A percentile compares a stretch with the other conserved stretches of the same genome.
Evolutionary conservation across 2,888 invertebrate genomes (phyloP).

Genomic region (Melanophora roralis): DNA sequence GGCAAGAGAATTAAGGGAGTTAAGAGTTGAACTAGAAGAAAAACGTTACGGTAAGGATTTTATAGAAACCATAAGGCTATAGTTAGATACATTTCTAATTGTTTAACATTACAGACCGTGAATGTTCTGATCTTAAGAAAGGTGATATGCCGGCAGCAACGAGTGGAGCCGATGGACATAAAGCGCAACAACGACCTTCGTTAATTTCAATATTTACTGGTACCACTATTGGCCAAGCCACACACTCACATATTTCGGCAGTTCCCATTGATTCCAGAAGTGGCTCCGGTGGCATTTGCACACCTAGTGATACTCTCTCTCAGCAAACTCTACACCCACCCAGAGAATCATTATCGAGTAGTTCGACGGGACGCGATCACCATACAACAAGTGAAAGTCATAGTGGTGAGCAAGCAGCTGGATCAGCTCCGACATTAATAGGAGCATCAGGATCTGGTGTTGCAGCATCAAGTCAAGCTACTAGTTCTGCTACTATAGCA

Average conservation of each 20-base stretch:
- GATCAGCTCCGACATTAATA: constrained; percentile 71
- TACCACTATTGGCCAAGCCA: constrained; percentile 77
- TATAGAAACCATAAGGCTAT: too few species aligned
- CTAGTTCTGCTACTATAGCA: constrained; percentile 67
- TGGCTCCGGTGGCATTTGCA: constrained; percentile 76
- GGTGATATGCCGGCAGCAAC: constrained; percentile 77
- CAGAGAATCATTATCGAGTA: constrained; percentile 81
- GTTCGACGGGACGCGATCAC: constrained; percentile 79
- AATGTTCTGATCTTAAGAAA: constrained; percentile 75
- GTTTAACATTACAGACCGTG: constrained; percentile 69
- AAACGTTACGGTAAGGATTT: constrained; percentile 78
- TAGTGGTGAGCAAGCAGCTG: constrained; percentile 73
- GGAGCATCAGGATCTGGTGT: constrained; percentile 64
- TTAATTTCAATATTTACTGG: constrained; percentile 84
- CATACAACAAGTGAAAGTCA: constrained; percentile 76
- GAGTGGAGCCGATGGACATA: constrained; percentile 78
- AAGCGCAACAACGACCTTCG: constrained; percentile 82
- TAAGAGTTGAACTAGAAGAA: constrained; percentile 91
- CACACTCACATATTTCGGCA: constrained; percentile 75
- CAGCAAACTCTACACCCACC: constrained; percentile 78
- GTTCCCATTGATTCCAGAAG: constrained; percentile 76
- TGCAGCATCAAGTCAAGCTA: constrained; percentile 65
- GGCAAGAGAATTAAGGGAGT: constrained; percentile 88
- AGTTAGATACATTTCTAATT: too few species aligned
- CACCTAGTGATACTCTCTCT: constrained; percentile 77